Percentiles rank a stretch among this genome's conserved stretches.
Evolutionary conservation across 2,797 vertebrate species (phyloP).

Genomic region (Oceanodroma leucorhoa): DNA sequence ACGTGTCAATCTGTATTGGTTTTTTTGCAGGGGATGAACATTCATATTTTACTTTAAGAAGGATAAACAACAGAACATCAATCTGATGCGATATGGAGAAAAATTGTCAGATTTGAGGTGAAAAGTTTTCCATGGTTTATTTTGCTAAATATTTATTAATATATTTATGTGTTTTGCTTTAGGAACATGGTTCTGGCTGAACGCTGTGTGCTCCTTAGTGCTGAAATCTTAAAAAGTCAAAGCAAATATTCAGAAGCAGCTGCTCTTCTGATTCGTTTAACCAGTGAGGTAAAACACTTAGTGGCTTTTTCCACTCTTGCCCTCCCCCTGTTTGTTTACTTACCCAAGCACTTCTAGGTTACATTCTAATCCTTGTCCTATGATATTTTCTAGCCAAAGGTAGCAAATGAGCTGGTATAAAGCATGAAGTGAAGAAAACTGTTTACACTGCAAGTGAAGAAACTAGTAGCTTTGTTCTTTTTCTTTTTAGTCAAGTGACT

Average conservation of each 20-base stretch:
- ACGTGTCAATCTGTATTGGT: neutral
- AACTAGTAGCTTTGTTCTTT: neutral
- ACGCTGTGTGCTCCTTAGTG: slow-evolving; percentile 92
- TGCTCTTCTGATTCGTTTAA: slow-evolving; percentile 94
- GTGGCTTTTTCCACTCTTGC: neutral
- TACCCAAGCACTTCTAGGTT: neutral
- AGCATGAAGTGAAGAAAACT: neutral
- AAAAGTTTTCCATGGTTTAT: neutral
- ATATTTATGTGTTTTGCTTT: slow-evolving; percentile 37
- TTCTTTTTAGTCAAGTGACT: neutral
- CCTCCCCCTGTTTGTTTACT: neutral
- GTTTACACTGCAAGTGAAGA: neutral
- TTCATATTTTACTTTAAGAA: neutral
- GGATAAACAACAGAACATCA: neutral
- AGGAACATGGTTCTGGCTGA: slow-evolving; percentile 96
- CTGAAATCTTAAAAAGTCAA: slow-evolving; percentile 97
- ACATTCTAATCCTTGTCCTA: neutral
- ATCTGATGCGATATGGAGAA: neutral
- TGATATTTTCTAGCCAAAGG: neutral
- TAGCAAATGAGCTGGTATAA: neutral
- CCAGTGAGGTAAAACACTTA: slow-evolving; percentile 86
- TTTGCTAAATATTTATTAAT: neutral
- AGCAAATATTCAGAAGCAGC: slow-evolving; percentile 94
- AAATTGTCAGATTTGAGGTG: neutral
- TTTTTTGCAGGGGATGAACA: neutral